A percentile compares a stretch with the other conserved stretches of the same genome.
Evolutionary conservation across 2,888 invertebrate species (phyloP).

Genomic region (Auanema freiburgensis): DNA sequence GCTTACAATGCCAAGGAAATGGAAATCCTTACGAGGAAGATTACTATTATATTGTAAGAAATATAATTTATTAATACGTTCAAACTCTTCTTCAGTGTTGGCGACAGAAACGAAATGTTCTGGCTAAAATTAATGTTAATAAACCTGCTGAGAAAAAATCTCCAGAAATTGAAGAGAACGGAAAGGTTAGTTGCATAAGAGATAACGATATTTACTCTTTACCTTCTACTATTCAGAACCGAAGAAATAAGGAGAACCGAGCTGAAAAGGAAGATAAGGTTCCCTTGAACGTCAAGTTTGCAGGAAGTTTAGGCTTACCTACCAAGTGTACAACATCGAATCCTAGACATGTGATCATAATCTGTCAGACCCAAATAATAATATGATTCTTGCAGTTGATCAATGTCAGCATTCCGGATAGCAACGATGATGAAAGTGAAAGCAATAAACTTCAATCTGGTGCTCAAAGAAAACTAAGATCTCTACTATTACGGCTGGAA

Average conservation of each 20-base stretch:
- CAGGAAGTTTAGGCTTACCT: conserved; percentile 36
- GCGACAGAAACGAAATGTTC: conserved; percentile 34
- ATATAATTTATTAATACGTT: too few species aligned
- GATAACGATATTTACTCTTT: neutral
- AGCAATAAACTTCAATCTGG: conserved; percentile 1
- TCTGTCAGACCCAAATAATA: neutral
- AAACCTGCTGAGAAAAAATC: conserved; percentile 20
- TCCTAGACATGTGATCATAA: conserved; percentile 49
- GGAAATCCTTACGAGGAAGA: conserved; percentile 95
- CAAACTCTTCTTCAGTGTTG: conserved; percentile 26
- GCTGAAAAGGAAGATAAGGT: conserved; percentile 17
- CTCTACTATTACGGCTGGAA: conserved; percentile 55
- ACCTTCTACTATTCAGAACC: neutral
- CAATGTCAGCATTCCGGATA: conserved; percentile 27
- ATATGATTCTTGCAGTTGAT: conserved; percentile 37
- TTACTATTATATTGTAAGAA: conserved; percentile 80
- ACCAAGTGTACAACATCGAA: conserved; percentile 37
- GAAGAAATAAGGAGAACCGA: neutral
- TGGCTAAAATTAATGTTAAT: conserved; percentile 18
- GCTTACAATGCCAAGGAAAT: conserved; percentile 83
- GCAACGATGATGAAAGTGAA: conserved; percentile 29
- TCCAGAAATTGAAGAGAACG: conserved; percentile 14
- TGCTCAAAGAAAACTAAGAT: conserved; percentile 46
- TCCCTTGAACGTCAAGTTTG: conserved; percentile 25
- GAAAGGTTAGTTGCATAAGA: neutral